These are phyloP conservation scores for Drosophila watanabei DNA, from an alignment of 1,140 invertebrate genomes.

Conservation along the genomic window DNA sequence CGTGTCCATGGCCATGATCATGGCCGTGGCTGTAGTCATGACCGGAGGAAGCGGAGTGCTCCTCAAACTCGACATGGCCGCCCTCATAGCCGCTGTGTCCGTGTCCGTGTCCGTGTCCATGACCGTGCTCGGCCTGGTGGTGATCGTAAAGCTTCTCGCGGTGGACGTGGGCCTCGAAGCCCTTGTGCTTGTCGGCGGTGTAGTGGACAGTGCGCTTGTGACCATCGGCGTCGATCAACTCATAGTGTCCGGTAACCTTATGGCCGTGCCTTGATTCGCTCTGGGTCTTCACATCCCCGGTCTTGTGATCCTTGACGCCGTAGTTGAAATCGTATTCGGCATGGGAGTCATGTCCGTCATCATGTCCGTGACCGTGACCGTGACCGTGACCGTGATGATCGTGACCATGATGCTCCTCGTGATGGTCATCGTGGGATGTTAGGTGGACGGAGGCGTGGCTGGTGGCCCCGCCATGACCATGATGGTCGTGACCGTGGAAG, in stretches of 20 bases:
- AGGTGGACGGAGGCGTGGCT: constrained; percentile 76
- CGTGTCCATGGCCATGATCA: constrained; percentile 48
- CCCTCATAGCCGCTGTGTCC: constrained; percentile 74
- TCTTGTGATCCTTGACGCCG: constrained; percentile 78
- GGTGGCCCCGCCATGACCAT: constrained; percentile 63
- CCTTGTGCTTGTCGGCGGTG: constrained; percentile 84
- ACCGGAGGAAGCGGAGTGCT: constrained; percentile 48
- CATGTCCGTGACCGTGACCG: constrained; percentile 53
- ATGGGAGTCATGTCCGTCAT: constrained; percentile 69
- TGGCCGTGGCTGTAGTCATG: constrained; percentile 52
- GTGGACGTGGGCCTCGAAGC: constrained; percentile 84
- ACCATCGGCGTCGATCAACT: constrained; percentile 85
- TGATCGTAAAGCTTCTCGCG: constrained; percentile 84
- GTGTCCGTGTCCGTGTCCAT: constrained; percentile 10
- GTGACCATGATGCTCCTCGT: constrained; percentile 46
- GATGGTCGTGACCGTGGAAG: constrained; percentile 57
- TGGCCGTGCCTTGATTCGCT: constrained; percentile 72
- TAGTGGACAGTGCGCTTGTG: constrained; percentile 85
- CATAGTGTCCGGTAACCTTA: constrained; percentile 84
- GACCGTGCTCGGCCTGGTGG: constrained; percentile 71
- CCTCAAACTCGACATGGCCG: constrained; percentile 66
- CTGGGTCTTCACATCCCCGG: constrained; percentile 72
- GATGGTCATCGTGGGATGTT: constrained; percentile 66
- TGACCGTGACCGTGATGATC: constrained; percentile 61
- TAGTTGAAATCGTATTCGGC: constrained; percentile 77